Evolutionary conservation across 2,797 vertebrate genomes (phyloP).

Genomic region (Phrynocephalus forsythii): DNA sequence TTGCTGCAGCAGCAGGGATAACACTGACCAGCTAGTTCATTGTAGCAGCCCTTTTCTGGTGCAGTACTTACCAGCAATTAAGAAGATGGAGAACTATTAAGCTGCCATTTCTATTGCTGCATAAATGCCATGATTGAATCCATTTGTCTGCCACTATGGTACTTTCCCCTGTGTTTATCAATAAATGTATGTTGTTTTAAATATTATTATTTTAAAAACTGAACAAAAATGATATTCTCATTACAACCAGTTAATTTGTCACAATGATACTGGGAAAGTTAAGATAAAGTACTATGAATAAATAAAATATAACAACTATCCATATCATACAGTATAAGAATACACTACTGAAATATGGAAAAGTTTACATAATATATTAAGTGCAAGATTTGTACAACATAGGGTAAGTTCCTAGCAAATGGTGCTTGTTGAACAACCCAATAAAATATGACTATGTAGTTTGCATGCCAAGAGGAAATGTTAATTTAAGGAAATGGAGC

Average conservation of each 20-base stretch:
- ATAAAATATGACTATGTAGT: background rate
- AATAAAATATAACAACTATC: background rate
- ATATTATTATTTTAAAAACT: background rate
- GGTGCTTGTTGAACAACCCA: background rate
- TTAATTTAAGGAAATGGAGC: background rate
- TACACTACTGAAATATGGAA: background rate
- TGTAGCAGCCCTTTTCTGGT: no score
- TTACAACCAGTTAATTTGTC: no score
- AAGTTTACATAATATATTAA: background rate
- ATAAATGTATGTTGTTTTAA: background rate
- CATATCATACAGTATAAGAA: background rate
- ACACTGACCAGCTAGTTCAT: no score
- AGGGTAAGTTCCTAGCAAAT: background rate
- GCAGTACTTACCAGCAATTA: no score
- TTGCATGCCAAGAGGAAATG: slow-evolving; percentile 7
- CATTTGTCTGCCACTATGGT: background rate
- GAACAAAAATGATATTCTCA: background rate
- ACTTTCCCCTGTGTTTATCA: background rate
- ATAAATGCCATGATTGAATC: no score
- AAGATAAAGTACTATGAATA: background rate
- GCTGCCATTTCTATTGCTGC: no score
- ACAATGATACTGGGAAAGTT: background rate
- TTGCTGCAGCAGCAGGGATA: no score
- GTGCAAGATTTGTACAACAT: background rate
- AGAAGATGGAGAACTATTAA: no score